Percentiles rank a stretch among this genome's conserved stretches.
These are phyloP conservation scores for Acrocephalus kingi DNA, from an alignment of 2,113 vertebrate genomes.

Conservation along the genomic window DNA sequence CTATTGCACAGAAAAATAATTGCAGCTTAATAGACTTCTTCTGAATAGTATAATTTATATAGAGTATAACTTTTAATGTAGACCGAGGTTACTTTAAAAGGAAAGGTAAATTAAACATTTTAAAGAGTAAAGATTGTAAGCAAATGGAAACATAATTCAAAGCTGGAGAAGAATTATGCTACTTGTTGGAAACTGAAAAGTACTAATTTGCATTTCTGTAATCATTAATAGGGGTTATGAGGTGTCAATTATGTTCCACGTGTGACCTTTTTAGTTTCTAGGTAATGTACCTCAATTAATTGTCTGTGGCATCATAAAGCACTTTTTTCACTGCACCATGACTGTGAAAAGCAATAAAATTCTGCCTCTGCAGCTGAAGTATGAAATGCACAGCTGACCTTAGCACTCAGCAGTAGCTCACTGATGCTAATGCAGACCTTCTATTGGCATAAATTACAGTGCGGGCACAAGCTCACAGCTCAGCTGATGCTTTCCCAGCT, in stretches of 20 bases:
- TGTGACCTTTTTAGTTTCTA: constrained; percentile 75
- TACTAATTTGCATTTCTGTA: constrained; percentile 71
- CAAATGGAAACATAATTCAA: constrained; percentile 61
- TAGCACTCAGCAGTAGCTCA: constrained; percentile 60
- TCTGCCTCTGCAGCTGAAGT: constrained; percentile 64
- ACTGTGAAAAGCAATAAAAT: constrained; percentile 70
- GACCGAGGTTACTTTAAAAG: background rate
- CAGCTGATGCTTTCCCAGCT: background rate
- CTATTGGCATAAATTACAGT: constrained; percentile 54
- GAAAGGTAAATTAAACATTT: constrained; percentile 59
- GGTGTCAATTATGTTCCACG: constrained; percentile 68
- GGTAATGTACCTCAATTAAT: constrained; percentile 76
- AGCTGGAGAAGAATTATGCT: constrained; percentile 49
- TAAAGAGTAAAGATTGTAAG: constrained; percentile 57
- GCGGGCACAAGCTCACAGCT: background rate
- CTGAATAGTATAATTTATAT: background rate
- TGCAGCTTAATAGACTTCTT: constrained; percentile 11
- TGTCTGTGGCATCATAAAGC: constrained; percentile 75
- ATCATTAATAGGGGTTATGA: constrained; percentile 71
- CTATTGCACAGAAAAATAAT: constrained; percentile 21
- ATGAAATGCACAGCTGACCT: constrained; percentile 75
- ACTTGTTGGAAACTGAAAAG: constrained; percentile 41
- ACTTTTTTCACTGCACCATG: constrained; percentile 55
- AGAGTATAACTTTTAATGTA: background rate
- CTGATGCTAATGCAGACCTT: constrained; percentile 60